phyloP scores from a whole-genome alignment of 2,888 invertebrate species.

The Acanthopleura granulata region DNA sequence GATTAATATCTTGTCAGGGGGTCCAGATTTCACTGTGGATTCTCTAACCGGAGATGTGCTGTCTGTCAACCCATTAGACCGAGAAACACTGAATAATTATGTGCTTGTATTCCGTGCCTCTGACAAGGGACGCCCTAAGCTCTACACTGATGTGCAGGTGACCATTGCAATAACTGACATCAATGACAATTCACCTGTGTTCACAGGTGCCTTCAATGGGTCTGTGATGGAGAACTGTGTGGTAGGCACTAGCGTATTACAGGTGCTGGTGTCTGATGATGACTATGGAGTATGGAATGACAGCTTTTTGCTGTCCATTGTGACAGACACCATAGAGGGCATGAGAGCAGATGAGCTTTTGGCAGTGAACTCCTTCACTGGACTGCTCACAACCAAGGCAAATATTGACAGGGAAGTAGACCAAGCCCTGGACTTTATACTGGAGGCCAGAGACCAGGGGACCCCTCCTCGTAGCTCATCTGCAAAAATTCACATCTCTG shows the following conservation, averaged over 20 bases:
- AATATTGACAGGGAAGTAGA: background rate
- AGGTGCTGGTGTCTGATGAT: background rate
- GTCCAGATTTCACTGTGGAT: conserved; percentile 12
- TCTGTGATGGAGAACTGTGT: conserved; percentile 1
- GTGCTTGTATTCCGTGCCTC: conserved; percentile 21
- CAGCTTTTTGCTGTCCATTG: background rate
- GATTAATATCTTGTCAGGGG: background rate
- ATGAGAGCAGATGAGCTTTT: background rate
- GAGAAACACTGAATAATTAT: conserved; percentile 19
- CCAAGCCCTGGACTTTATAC: background rate
- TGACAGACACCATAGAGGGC: background rate
- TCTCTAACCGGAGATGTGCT: background rate
- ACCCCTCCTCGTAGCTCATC: conserved; percentile 11
- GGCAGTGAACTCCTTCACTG: background rate
- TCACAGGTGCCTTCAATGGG: conserved; percentile 12
- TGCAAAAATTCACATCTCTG: background rate
- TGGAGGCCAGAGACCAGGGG: conserved; percentile 17
- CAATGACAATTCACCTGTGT: conserved; percentile 31
- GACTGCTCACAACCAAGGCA: background rate
- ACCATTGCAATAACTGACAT: conserved; percentile 26
- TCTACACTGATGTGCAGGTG: conserved; percentile 19
- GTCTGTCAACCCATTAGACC: conserved; percentile 17
- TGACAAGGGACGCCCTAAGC: conserved; percentile 23
- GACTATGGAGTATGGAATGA: background rate
- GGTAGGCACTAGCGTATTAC: background rate